Base-by-base conservation (phyloP, 2,888 invertebrate genomes). In the Epiblema foenella region DNA sequence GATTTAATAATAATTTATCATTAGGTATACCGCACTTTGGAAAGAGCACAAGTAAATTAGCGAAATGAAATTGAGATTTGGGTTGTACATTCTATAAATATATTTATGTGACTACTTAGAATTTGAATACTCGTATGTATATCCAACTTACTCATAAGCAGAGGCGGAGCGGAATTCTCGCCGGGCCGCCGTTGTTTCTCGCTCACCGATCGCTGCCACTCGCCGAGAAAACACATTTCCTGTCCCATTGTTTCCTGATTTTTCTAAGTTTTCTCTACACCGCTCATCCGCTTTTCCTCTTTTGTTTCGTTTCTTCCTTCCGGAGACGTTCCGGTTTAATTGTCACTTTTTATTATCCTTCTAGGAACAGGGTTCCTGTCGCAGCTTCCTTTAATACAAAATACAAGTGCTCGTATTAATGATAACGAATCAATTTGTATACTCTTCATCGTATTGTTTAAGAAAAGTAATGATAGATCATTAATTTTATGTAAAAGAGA, bases 201-300 rank as follows among this genome's bases (percentile, higher is more conserved):
- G 42, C 39, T 4, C 77, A 2, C 75, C 77, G 72, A 75, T 76
- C 76, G 76, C 74, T 78, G 80, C 80, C 81, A 76, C 82, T 83
- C 81, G 78, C 79, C 76, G 79, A 84, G 83, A 82, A 87, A 88
- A 86, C 85, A 86, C 86, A 86, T 88, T 90, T 89, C 88, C 88
- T 87, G 88, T 82, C 86, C 83, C 87, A 88, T 89, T 89, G 89
- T 90, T 88, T 86, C 83, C 86, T 87, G 87, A 89, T 90, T 89
- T 88, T 88, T 88, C 85, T 83, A 87, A 89, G 87, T 87, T 87
- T 83, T 85, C 83, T 83, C 83, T 83, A 79, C 81, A 82, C 80
- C 79, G 78, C 77, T 78, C 79, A 81, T 75, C 77, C 82, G 78
- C 80, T 78, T 78, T 83, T 86, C 81, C 64, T 69, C 86, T 87